Evolutionary conservation across 1,140 invertebrate species (phyloP).

Genomic region (Bombus waltoni): DNA sequence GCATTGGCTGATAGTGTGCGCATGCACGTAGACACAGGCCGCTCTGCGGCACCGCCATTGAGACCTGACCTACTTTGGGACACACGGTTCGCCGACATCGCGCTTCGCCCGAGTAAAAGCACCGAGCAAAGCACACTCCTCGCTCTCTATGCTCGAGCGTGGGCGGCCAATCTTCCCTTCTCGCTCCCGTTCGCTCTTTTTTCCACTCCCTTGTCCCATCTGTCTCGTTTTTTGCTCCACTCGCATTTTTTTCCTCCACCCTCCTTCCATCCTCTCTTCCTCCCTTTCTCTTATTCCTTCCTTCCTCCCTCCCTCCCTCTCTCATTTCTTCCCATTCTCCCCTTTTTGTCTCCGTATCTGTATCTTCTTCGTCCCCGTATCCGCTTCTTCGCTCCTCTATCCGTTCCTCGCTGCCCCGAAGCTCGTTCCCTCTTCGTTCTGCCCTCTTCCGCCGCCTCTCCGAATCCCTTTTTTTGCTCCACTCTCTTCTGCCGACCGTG

Average conservation of each 20-base stretch:
- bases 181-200: not conserved
- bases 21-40: constrained; percentile 39
- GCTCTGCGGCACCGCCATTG: constrained; percentile 64
- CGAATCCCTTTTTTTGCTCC: not conserved
- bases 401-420: not conserved
- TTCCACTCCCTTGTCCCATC: not conserved
- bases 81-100: constrained; percentile 63
- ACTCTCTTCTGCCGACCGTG: not conserved
- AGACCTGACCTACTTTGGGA: constrained; percentile 74
- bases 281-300: not conserved
- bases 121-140: constrained; percentile 54
- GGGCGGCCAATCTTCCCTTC: constrained; percentile 5
- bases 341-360: no score
- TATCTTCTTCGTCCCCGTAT: no score
- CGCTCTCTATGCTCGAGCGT: constrained; percentile 18
- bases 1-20: constrained; percentile 45
- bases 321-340: not conserved
- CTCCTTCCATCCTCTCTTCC: not conserved
- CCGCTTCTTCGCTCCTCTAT: no score
- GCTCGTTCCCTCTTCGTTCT: not conserved
- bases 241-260: not conserved
- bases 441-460: not conserved
- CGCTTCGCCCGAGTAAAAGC: constrained; percentile 65
- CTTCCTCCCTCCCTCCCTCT: no score
- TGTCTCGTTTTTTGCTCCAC: constrained; percentile 8